A percentile compares a stretch with the other conserved stretches of the same genome.
These are phyloP conservation scores for Macroglossus sobrinus DNA, from an alignment of 2,113 vertebrate genomes.

Conservation along the genomic window DNA sequence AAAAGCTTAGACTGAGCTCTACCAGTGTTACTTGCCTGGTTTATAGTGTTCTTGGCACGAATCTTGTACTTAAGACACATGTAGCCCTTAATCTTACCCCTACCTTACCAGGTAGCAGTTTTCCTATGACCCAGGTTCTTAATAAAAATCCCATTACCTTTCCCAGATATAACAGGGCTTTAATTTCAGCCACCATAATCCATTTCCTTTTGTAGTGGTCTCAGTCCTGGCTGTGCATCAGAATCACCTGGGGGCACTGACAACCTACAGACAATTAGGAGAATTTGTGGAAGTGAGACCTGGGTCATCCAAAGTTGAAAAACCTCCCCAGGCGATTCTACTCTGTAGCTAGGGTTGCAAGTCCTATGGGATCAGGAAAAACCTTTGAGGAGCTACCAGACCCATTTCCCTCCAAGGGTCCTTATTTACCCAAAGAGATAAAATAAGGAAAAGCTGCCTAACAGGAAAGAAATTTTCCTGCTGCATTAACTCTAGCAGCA, in stretches of 20 bases:
- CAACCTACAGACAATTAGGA: not conserved
- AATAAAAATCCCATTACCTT: not conserved
- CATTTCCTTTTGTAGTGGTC: not conserved
- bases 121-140: not conserved
- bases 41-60: not conserved
- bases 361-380: not conserved
- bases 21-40: not conserved
- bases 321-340: not conserved
- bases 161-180: not conserved
- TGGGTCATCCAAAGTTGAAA: not conserved
- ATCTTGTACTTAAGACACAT: not conserved
- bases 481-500: not conserved
- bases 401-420: not conserved
- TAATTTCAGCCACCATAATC: not conserved
- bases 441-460: not conserved
- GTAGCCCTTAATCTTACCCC: not conserved
- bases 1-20: not conserved
- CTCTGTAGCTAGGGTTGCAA: not conserved
- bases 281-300: not conserved
- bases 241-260: too few species aligned
- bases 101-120: not conserved
- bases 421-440: not conserved
- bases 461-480: not conserved
- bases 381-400: not conserved
- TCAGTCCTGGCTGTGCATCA: too few species aligned